These are phyloP conservation scores for Calliopsis andreniformis DNA, from an alignment of 1,140 invertebrate species.

Conservation along the genomic window DNA sequence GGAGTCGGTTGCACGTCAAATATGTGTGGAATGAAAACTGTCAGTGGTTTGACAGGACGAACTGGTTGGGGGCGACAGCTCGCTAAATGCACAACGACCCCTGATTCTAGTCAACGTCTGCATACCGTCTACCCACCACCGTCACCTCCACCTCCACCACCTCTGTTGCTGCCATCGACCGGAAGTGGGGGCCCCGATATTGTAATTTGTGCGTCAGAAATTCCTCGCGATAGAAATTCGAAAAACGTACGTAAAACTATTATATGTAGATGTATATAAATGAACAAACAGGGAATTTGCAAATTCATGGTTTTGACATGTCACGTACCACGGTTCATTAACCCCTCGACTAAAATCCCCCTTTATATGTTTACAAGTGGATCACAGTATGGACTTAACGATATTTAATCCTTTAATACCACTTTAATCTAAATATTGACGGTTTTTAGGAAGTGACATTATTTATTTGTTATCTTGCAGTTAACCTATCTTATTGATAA, in stretches of 20 bases:
- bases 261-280: conserved; percentile 20
- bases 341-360: conserved; percentile 55
- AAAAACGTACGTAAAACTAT: conserved; percentile 7
- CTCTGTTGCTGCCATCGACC: background rate
- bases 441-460: no score
- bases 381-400: conserved; percentile 23
- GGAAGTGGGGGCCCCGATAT: conserved; percentile 54
- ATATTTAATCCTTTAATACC: conserved; percentile 17
- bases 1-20: conserved; percentile 68
- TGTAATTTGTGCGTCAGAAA: conserved; percentile 60
- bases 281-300: conserved; percentile 57
- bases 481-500: no score
- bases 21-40: conserved; percentile 76
- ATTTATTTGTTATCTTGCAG: no score
- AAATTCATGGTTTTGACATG: conserved; percentile 70
- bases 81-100: conserved; percentile 73
- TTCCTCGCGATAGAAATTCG: background rate
- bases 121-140: conserved; percentile 58
- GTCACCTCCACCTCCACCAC: conserved; percentile 12
- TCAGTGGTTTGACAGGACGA: conserved; percentile 68
- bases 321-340: conserved; percentile 71
- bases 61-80: conserved; percentile 73
- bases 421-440: background rate
- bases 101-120: conserved; percentile 65
- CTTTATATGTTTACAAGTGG: conserved; percentile 52